phyloP scores from a whole-genome alignment of 1,140 invertebrate genomes.

The Drosophila sucinea region DNA sequence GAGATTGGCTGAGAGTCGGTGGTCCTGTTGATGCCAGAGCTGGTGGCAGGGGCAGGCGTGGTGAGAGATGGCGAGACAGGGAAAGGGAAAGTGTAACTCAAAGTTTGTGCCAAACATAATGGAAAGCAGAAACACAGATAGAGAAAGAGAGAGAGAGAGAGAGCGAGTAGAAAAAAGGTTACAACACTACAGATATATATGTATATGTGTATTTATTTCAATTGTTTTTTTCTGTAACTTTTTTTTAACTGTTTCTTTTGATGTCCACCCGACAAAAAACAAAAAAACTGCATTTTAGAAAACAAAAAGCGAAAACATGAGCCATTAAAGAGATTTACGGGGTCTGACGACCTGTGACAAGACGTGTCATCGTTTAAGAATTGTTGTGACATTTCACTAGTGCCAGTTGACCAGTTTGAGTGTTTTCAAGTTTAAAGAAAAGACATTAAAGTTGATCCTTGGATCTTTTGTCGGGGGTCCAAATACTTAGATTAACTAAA shows the following conservation, averaged over 20 bases:
- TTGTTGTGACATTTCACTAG: too few species aligned
- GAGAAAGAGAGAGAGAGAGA: neutral
- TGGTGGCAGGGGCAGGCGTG: too few species aligned
- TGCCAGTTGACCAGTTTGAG: too few species aligned
- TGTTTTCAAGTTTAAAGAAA: too few species aligned
- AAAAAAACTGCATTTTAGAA: neutral
- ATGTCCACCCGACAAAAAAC: slow-evolving; percentile 4
- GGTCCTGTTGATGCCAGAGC: too few species aligned
- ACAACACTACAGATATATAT: slow-evolving; percentile 15
- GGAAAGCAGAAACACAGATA: neutral
- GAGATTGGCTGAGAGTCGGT: slow-evolving; percentile 26
- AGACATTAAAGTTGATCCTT: too few species aligned
- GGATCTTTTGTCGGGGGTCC: too few species aligned
- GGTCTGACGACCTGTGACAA: too few species aligned
- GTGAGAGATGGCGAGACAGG: neutral
- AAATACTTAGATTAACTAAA: too few species aligned
- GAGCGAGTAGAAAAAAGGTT: neutral
- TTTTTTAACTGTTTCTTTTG: neutral
- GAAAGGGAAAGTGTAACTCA: slow-evolving; percentile 48
- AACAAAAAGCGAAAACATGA: neutral
- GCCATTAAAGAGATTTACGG: neutral
- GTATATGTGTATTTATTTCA: neutral
- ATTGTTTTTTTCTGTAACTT: neutral
- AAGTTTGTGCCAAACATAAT: slow-evolving; percentile 68
- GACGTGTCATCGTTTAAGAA: too few species aligned